phyloP scores from a whole-genome alignment of 2,797 vertebrate species.

The Ara ararauna region DNA sequence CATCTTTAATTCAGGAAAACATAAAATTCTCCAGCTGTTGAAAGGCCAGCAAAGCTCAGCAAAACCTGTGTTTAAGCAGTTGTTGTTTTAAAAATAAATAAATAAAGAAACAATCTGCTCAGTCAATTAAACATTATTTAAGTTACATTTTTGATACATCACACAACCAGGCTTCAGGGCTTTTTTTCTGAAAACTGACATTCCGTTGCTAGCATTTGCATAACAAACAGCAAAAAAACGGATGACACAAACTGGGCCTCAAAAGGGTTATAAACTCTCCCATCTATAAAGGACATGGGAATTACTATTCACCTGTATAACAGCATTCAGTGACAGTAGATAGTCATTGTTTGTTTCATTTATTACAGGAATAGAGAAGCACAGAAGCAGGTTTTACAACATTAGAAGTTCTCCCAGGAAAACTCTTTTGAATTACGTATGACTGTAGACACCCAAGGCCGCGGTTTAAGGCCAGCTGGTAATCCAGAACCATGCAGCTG shows the following conservation, averaged over 20 bases:
- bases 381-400: neutral
- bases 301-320: neutral
- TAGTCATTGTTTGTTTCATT: neutral
- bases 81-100: neutral
- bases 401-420: neutral
- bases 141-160: constrained; percentile 49
- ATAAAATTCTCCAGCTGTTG: neutral
- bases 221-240: neutral
- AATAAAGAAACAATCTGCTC: constrained; percentile 65
- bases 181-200: neutral
- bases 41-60: constrained; percentile 34
- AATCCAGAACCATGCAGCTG: neutral
- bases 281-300: neutral
- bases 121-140: constrained; percentile 75
- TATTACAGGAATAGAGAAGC: neutral
- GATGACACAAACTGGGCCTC: neutral
- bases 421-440: neutral
- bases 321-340: neutral
- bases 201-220: neutral
- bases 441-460: neutral
- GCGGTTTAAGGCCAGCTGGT: neutral
- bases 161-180: neutral
- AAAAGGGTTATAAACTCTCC: neutral
- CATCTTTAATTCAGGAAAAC: constrained; percentile 7
- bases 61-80: constrained; percentile 51